Evolutionary conservation across 2,113 vertebrate species (phyloP), one percentile per base, ranked within the genome.

Genomic region (Ascaphus truei): DNA sequence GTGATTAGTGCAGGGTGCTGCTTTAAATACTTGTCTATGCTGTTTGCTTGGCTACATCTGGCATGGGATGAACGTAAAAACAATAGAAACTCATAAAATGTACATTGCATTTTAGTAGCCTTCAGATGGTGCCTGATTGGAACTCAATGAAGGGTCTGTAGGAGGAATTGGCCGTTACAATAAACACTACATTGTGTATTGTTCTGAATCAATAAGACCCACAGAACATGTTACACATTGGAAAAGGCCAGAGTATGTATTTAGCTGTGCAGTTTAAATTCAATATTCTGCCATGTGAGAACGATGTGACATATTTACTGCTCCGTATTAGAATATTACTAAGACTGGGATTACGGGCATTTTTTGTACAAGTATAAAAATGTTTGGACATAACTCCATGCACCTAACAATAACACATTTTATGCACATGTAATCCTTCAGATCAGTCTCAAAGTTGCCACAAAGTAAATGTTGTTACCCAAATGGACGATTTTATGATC

Each of bases 21-120:
- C n/a, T n/a, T n/a, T n/a, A 45, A 30, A 83, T 88, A 85, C 78
- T 88, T 88, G 65, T 1, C 76, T 75, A 73, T 83, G 82, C 56
- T 69, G 76, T 27, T 13, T 45, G 16, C 79, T 68, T 71, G 67
- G 83, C 74, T 71, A 76, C 80, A 37, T 50, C 68, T 62, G 71
- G 66, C 47, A 72, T 56, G 36, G 43, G 69, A 71, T 76, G 64
- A 71, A 73, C 58, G 27, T 29, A 7, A 74, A 83, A 80, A 88
- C 86, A 91, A 88, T 79, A 76, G 62, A 22, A 62, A 62, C 80
- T 80, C 74, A 77, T 65, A 84, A 76, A 61, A 52, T 75, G 71
- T 69, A 27, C 69, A 77, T 79, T 74, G 78, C 58, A 52, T 75
- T 76, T 29, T 68, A 64, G 7, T 67, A 5, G 45, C 59, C 68